Evolutionary conservation across 2,888 invertebrate genomes (phyloP).

Genomic region (Zaprionus obscuricornis): DNA sequence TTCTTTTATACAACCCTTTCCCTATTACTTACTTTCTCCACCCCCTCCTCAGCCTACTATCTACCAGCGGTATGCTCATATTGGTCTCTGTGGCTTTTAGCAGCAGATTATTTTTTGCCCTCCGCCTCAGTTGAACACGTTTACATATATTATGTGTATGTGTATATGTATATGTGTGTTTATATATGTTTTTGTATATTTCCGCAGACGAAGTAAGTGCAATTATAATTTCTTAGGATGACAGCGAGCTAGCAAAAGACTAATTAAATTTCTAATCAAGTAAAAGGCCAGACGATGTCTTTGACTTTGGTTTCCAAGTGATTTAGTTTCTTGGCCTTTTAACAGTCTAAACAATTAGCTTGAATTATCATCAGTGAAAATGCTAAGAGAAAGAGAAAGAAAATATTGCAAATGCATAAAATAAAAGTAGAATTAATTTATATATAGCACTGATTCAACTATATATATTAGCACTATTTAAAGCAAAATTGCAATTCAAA

Average conservation of each 20-base stretch:
- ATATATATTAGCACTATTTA: too few species aligned
- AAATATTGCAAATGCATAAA: not conserved
- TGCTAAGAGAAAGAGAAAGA: too few species aligned
- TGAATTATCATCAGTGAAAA: not conserved
- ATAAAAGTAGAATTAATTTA: not conserved
- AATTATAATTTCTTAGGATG: slow-evolving; percentile 62
- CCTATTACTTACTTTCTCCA: not conserved
- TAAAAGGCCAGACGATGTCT: slow-evolving; percentile 46
- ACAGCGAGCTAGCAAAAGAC: slow-evolving; percentile 21
- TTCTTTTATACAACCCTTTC: slow-evolving; percentile 44
- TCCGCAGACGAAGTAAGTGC: slow-evolving; percentile 31
- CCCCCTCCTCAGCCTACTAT: slow-evolving; percentile 10
- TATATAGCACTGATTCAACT: too few species aligned
- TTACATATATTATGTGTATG: slow-evolving; percentile 6
- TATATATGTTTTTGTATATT: slow-evolving; percentile 1
- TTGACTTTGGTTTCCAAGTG: slow-evolving; percentile 18
- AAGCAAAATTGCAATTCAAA: too few species aligned
- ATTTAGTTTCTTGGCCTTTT: slow-evolving; percentile 19
- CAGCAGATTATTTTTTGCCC: slow-evolving; percentile 17
- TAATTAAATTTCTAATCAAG: slow-evolving; percentile 72
- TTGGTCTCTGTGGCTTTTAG: slow-evolving; percentile 26
- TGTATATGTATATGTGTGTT: not conserved
- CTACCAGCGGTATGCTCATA: slow-evolving; percentile 16
- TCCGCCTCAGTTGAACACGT: not conserved
- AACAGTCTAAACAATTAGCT: slow-evolving; percentile 11